phyloP scores from a whole-genome alignment of 2,797 vertebrate species.

The Aythya fuligula region DNA sequence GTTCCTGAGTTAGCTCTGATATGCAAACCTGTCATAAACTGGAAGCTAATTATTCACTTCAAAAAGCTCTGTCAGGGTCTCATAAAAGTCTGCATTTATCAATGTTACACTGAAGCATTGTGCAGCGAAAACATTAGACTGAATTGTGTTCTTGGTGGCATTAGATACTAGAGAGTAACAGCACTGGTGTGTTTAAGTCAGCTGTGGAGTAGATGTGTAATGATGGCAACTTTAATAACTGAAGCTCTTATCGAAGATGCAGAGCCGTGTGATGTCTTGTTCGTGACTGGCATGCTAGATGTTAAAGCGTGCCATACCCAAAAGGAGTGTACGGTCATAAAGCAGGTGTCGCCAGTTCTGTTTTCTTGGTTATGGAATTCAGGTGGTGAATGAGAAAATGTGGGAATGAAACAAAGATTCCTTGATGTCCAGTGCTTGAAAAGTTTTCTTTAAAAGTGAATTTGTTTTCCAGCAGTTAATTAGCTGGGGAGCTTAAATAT shows the following conservation, averaged over 20 bases:
- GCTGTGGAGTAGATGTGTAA: neutral
- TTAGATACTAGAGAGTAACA: neutral
- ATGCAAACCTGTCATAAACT: neutral
- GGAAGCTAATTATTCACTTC: slow-evolving; percentile 26
- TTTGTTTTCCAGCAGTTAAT: neutral
- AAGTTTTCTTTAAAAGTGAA: neutral
- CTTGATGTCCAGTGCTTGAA: neutral
- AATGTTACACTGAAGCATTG: neutral
- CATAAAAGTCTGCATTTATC: neutral
- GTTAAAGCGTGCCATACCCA: neutral
- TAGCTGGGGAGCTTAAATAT: neutral
- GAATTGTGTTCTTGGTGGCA: neutral
- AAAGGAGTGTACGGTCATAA: fast-evolving
- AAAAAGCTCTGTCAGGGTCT: neutral
- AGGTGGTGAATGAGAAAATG: neutral
- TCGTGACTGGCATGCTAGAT: neutral
- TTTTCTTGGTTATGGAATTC: neutral
- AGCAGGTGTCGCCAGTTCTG: neutral
- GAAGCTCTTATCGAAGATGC: neutral
- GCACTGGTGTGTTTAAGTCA: neutral
- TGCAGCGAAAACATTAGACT: neutral
- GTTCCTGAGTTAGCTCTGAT: neutral
- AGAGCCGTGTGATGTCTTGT: neutral
- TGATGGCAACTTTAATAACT: neutral
- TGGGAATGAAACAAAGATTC: neutral